Conservation (phyloP, 2,113 vertebrate genomes). For the Paramisgurnus dabryanus region DNA sequence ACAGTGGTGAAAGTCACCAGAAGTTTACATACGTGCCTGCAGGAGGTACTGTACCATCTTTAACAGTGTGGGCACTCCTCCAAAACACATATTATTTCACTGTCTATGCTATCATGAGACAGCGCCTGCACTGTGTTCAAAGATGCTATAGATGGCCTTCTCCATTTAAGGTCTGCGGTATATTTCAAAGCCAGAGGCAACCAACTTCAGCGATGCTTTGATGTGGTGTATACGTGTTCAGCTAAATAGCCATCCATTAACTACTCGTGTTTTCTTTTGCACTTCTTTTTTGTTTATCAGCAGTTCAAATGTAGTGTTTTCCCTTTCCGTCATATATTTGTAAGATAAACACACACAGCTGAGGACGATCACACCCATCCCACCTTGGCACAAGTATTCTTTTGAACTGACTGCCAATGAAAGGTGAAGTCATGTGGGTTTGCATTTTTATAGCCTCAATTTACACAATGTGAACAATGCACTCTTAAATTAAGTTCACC, state of each 20-base stretch:
- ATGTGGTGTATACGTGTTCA: slow-evolving; percentile 31
- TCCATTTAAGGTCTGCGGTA: slow-evolving; percentile 47
- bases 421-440: slow-evolving; percentile 20
- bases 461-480: slow-evolving; percentile 1
- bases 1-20: slow-evolving; percentile 55
- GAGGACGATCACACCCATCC: slow-evolving; percentile 16
- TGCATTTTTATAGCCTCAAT: slow-evolving; percentile 28
- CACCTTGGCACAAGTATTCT: slow-evolving; percentile 28
- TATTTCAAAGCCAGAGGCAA: slow-evolving; percentile 24
- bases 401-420: slow-evolving; percentile 15
- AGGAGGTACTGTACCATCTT: slow-evolving; percentile 55
- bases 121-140: slow-evolving; percentile 62
- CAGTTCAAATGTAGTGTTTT: slow-evolving; percentile 26
- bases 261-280: slow-evolving; percentile 32
- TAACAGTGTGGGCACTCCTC: slow-evolving; percentile 56
- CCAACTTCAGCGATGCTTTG: slow-evolving; percentile 30
- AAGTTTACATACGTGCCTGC: slow-evolving; percentile 56
- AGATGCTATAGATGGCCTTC: slow-evolving; percentile 54
- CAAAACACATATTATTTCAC: slow-evolving; percentile 68
- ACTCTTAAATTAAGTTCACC: background rate
- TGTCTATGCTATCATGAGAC: slow-evolving; percentile 58
- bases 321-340: slow-evolving; percentile 19
- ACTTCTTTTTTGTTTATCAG: slow-evolving; percentile 31
- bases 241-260: slow-evolving; percentile 7
- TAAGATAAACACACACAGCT: background rate